Conservation (phyloP, 1,140 invertebrate genomes). For the Scaptomyza hsui region DNA sequence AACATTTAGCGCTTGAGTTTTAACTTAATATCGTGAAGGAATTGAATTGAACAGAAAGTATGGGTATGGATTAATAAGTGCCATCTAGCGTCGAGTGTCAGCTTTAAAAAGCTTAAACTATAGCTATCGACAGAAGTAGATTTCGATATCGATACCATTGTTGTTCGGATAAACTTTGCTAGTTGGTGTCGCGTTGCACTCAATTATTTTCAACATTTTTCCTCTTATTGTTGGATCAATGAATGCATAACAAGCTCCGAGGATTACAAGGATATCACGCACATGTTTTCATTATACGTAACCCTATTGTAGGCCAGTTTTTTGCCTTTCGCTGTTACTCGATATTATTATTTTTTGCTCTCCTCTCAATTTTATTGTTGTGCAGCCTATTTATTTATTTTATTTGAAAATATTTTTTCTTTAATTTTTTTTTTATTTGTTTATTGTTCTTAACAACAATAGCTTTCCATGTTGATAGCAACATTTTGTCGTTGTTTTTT, state of each 20-base stretch:
- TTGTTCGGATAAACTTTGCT: too few relatives aligned
- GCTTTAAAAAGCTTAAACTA: too few relatives aligned
- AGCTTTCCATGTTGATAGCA: constrained; percentile 11
- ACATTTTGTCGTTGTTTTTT: neutral
- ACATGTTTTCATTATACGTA: constrained; percentile 7
- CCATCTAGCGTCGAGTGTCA: too few relatives aligned
- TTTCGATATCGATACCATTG: neutral
- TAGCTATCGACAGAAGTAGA: too few relatives aligned
- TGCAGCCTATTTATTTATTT: constrained; percentile 37
- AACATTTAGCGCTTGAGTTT: too few relatives aligned
- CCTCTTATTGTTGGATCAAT: neutral
- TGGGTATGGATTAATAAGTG: too few relatives aligned
- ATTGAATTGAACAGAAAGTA: too few relatives aligned
- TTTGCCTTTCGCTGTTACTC: neutral
- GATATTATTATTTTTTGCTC: neutral
- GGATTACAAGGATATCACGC: constrained; percentile 5
- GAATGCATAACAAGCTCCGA: neutral
- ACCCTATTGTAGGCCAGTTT: neutral
- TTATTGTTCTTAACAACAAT: constrained; percentile 67
- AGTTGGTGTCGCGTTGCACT: neutral
- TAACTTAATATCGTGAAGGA: too few relatives aligned
- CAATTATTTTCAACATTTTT: neutral
- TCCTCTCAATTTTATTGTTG: neutral
- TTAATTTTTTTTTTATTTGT: constrained; percentile 32
- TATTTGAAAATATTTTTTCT: constrained; percentile 34